phyloP scores from a whole-genome alignment of 2,113 vertebrate species.

The Proteles cristata region DNA sequence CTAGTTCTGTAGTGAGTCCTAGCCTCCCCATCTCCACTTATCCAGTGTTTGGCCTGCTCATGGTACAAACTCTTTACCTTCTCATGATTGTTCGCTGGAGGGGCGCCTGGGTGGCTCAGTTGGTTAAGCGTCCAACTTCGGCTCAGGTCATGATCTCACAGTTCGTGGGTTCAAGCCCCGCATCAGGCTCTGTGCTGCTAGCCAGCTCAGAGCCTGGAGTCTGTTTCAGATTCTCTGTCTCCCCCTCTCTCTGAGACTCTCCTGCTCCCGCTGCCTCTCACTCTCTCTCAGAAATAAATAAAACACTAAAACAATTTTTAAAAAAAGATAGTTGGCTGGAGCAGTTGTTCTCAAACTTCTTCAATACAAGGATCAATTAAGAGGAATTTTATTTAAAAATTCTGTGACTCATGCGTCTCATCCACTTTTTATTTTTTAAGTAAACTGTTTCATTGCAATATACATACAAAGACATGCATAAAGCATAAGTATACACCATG shows the following conservation, averaged over 20 bases:
- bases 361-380: background rate
- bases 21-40: background rate
- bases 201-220: no score
- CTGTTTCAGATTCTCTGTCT: no score
- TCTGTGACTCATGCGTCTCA: background rate
- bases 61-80: background rate
- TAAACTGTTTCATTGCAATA: background rate
- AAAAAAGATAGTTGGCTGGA: background rate
- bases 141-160: no score
- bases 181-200: no score
- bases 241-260: no score
- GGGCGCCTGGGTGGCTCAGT: no score
- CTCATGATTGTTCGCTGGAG: background rate
- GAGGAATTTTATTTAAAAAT: background rate
- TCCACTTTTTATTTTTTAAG: background rate
- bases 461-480: background rate
- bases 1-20: background rate
- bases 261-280: no score
- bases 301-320: no score
- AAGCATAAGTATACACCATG: background rate
- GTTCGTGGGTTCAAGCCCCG: no score
- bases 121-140: no score
- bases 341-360: background rate
- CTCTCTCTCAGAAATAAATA: no score
- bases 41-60: background rate